Evolutionary conservation across 2,113 vertebrate genomes (phyloP).

Genomic region (Macquaria australasica): DNA sequence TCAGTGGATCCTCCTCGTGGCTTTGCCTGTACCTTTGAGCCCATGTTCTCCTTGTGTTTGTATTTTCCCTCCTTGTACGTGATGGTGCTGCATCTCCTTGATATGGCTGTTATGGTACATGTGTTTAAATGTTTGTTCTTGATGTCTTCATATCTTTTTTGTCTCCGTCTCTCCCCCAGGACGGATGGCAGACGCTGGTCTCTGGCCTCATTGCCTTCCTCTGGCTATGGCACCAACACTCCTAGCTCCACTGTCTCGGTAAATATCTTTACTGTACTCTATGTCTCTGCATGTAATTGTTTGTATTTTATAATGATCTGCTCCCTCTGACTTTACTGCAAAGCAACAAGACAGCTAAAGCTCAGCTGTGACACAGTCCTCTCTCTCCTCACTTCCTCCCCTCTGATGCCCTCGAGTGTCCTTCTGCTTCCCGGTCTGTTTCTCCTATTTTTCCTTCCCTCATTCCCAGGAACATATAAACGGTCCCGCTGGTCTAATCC

Average conservation of each 20-base stretch:
- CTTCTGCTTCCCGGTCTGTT: neutral
- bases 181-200: constrained; percentile 98
- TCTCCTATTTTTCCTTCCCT: neutral
- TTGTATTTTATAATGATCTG: neutral
- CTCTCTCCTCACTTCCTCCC: neutral
- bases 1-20: neutral
- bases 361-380: neutral
- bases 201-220: constrained; percentile 95
- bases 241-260: constrained; percentile 99
- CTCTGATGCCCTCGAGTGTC: constrained; percentile 12
- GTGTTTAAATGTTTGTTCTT: neutral
- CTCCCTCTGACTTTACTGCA: neutral
- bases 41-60: neutral
- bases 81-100: neutral
- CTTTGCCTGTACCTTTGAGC: neutral
- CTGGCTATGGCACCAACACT: constrained; percentile 98
- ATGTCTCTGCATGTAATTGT: constrained; percentile 4
- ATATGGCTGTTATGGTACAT: neutral
- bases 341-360: neutral
- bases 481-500: constrained; percentile 18
- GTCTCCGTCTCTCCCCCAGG: constrained; percentile 73
- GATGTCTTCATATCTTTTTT: neutral
- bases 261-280: constrained; percentile 70
- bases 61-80: constrained; percentile 23
- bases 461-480: neutral